A percentile compares a stretch with the other conserved stretches of the same genome.
These are phyloP conservation scores for Typhlichthys subterraneus DNA, from an alignment of 2,797 vertebrate genomes.

Conservation along the genomic window DNA sequence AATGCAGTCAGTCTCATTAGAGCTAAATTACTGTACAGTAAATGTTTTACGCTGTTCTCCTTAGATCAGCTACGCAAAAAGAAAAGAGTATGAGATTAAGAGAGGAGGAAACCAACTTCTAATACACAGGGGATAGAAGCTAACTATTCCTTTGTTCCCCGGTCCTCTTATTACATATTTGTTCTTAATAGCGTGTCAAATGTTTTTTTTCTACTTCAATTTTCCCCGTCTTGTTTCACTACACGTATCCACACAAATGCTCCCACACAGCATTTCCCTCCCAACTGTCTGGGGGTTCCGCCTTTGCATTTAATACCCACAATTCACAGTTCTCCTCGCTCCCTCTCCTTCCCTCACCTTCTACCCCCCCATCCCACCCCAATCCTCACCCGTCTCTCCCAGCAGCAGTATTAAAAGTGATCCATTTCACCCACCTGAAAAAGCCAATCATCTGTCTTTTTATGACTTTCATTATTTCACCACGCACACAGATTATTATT, in stretches of 20 bases:
- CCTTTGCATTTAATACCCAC: not conserved
- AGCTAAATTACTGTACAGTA: conserved; percentile 29
- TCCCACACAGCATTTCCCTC: not conserved
- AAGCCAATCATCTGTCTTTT: conserved; percentile 76
- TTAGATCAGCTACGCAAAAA: conserved; percentile 23
- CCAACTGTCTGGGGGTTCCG: not conserved
- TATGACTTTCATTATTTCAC: conserved; percentile 75
- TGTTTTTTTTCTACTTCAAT: not conserved
- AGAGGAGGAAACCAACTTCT: conserved; percentile 1
- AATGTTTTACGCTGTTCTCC: conserved; percentile 20
- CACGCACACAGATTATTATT: conserved; percentile 56
- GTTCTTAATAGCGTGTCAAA: not conserved
- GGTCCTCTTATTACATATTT: conserved; percentile 4
- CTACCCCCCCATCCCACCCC: conserved; percentile 12
- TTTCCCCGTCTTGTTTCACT: conserved; percentile 13
- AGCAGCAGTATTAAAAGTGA: conserved; percentile 54
- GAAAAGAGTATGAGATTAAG: conserved; percentile 13
- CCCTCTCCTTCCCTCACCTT: not conserved
- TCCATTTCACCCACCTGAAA: conserved; percentile 67
- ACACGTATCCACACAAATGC: not conserved
- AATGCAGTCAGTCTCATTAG: conserved; percentile 12
- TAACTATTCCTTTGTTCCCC: not conserved
- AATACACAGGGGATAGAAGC: not conserved
- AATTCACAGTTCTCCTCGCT: conserved; percentile 8
- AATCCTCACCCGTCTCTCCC: conserved; percentile 49